Conservation (phyloP, 2,797 vertebrate species). For the Menidia menidia region DNA sequence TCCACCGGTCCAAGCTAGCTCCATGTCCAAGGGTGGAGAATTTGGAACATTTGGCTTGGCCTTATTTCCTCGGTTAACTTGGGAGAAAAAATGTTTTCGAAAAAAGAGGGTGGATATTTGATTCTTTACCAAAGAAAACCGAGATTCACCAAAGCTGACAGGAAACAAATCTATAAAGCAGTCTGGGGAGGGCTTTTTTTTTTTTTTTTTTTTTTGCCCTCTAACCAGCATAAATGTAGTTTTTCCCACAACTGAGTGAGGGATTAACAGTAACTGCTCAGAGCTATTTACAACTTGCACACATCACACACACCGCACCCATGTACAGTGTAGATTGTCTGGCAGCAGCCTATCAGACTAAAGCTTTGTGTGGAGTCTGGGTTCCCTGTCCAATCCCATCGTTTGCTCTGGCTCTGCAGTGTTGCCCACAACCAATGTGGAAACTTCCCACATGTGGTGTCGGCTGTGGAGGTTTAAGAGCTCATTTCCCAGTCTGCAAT, state of each 20-base stretch:
- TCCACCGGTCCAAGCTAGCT: constrained; percentile 33
- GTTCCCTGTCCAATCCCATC: constrained; percentile 51
- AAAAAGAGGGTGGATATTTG: constrained; percentile 27
- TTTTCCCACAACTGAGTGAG: constrained; percentile 66
- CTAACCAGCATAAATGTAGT: constrained; percentile 47
- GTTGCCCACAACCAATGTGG: constrained; percentile 38
- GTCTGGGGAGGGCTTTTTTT: constrained; percentile 32
- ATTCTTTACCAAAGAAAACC: constrained; percentile 52
- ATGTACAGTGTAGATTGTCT: constrained; percentile 34
- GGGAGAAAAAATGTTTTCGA: constrained; percentile 8
- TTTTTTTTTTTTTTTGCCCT: constrained; percentile 34
- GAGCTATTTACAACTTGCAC: constrained; percentile 76
- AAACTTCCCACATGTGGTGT: constrained; percentile 64
- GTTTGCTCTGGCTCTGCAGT: constrained; percentile 21
- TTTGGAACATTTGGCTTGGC: constrained; percentile 46
- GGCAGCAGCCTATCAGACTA: constrained; percentile 60
- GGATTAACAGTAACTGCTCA: constrained; percentile 67
- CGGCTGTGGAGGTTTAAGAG: constrained; percentile 66
- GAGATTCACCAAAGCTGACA: constrained; percentile 40
- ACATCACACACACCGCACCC: constrained; percentile 69
- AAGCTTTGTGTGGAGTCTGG: constrained; percentile 19
- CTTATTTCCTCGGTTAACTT: constrained; percentile 15
- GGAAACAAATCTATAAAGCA: constrained; percentile 58
- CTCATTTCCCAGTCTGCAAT: constrained; percentile 74
- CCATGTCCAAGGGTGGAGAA: constrained; percentile 35